These are phyloP conservation scores for Leuctra nigra DNA, from an alignment of 2,888 invertebrate species.

Conservation along the genomic window DNA sequence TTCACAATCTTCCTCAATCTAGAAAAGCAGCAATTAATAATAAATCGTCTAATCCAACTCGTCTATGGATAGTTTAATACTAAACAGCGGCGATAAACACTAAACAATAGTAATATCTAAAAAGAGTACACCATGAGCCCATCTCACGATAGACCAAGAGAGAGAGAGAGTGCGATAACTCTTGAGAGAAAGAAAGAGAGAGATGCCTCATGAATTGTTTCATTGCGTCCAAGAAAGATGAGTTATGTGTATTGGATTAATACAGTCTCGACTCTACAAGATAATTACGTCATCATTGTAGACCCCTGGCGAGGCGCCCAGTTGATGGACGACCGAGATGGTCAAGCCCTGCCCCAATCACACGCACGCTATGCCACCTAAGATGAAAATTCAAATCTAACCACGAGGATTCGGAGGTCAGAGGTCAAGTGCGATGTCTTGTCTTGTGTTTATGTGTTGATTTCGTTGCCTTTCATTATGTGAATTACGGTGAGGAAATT, in stretches of 20 bases:
- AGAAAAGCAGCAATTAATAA: too few relatives aligned
- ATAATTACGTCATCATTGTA: conserved; percentile 25
- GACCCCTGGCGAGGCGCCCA: conserved; percentile 16
- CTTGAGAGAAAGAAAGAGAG: not conserved
- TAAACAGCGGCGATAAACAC: too few relatives aligned
- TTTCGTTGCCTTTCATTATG: too few relatives aligned
- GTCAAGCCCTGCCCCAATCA: conserved; percentile 11
- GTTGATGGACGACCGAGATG: not conserved
- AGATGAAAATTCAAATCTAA: conserved; percentile 9
- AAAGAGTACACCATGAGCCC: too few relatives aligned
- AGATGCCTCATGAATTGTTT: too few relatives aligned
- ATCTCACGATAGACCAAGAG: too few relatives aligned
- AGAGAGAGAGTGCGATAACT: too few relatives aligned
- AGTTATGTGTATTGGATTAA: conserved; percentile 20
- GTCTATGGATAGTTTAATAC: too few relatives aligned
- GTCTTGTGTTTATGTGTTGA: not conserved
- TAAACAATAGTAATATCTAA: too few relatives aligned
- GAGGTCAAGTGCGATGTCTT: not conserved
- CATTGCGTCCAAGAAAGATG: conserved; percentile 10
- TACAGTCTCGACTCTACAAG: conserved; percentile 6
- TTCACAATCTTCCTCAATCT: too few relatives aligned
- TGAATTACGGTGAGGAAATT: too few relatives aligned
- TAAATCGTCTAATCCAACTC: too few relatives aligned
- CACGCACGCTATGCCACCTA: conserved; percentile 5
- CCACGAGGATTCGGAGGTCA: not conserved